These are phyloP conservation scores for Agrilus planipennis DNA, from an alignment of 1,140 invertebrate genomes.

Conservation along the genomic window DNA sequence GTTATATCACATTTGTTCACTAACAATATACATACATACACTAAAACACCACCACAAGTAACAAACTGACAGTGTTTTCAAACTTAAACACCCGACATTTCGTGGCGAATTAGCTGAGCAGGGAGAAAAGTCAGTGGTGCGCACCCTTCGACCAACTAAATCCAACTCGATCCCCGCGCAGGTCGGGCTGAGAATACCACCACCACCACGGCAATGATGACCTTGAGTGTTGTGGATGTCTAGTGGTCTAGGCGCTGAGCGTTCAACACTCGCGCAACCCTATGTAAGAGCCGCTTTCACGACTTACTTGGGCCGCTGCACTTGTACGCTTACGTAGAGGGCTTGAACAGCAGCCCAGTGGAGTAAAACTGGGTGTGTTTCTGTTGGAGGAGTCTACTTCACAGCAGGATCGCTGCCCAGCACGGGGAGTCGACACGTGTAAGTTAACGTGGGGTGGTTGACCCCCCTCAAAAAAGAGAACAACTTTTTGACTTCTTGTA, in stretches of 20 bases:
- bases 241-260: conserved; percentile 18
- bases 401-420: conserved; percentile 15
- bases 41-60: conserved; percentile 9
- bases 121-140: conserved; percentile 21
- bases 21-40: conserved; percentile 19
- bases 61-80: not conserved
- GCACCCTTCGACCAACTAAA: conserved; percentile 34
- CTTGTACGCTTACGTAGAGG: conserved; percentile 28
- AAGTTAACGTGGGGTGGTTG: conserved; percentile 31
- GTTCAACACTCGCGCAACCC: conserved; percentile 9
- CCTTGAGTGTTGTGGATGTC: conserved; percentile 34
- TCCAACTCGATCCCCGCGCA: conserved; percentile 32
- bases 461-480: conserved; percentile 33
- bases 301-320: conserved; percentile 22
- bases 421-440: conserved; percentile 33
- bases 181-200: conserved; percentile 32
- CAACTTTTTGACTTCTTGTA: conserved; percentile 33
- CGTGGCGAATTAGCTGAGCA: not conserved
- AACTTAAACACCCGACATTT: not conserved
- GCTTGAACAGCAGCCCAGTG: conserved; percentile 29
- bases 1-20: conserved; percentile 21
- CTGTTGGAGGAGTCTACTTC: conserved; percentile 8
- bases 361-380: conserved; percentile 22
- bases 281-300: conserved; percentile 10
- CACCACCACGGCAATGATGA: conserved; percentile 29